Base-by-base conservation (phyloP, 2,888 invertebrate species). In the Blastobasis lacticolella region DNA sequence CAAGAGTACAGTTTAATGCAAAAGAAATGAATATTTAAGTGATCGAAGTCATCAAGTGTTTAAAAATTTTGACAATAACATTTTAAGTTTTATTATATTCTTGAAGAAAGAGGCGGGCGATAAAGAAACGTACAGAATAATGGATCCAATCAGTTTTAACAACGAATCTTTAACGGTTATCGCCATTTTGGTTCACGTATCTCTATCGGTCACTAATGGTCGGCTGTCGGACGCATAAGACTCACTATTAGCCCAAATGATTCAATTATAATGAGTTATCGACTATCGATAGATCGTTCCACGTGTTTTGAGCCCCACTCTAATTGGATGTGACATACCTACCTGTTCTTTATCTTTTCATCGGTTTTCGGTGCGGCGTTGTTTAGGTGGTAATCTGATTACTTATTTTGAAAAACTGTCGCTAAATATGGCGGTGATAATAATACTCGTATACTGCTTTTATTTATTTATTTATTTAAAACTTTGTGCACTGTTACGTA, bases 191-290 rank as follows among this genome's bases (percentile, higher is more conserved):
- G 67, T 69, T 75, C 69, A 66, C 66, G 68, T 63, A 70, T 71
- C 73, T 71, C 70, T 68, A 73, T 76, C 73, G 56, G 66, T 70
- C 67, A 68, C 76, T 84, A 82, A 83, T 78, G 80, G 81, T 83
- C 78, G 80, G 78, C 84, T 81, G 85, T 84, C 85, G 80, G 79
- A 77, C 63, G 72, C 78, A 72, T 71, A 75, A 77, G 78, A 77
- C 81, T 77, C 73, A 76, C 76, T 78, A 78, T 81, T 77, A 78
- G 70, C 63, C 57, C 56, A 73, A 82, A 83, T 80, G 78, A 80
- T 82, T 85, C 81, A 83, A 85, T 85, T 84, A 81, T 78, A 80
- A 78, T 81, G 78, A 81, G 69, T 78, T 78, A 81, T 81, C 71
- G 79, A 71, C 66, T 64, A 73, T 70, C 69, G 73, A 75, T 73